phyloP scores from a whole-genome alignment of 1,140 invertebrate species.

The Ectropis grisescens region DNA sequence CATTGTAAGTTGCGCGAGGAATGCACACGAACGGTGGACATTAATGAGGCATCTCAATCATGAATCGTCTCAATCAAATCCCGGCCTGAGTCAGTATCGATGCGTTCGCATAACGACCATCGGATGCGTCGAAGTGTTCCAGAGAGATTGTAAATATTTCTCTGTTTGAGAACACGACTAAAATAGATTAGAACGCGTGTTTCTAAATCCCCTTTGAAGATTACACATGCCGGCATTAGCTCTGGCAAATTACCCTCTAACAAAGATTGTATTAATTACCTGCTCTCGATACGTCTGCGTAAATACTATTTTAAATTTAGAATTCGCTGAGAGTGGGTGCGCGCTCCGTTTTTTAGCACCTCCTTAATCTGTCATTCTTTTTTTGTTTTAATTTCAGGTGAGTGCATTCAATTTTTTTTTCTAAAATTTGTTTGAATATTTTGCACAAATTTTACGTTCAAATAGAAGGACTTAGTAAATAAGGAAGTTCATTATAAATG shows the following conservation, averaged over 20 bases:
- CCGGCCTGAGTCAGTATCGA: conserved; percentile 52
- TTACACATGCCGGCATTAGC: conserved; percentile 67
- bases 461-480: too few relatives aligned
- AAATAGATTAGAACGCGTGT: conserved; percentile 68
- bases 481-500: too few relatives aligned
- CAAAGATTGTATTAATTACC: conserved; percentile 70
- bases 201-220: conserved; percentile 69
- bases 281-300: conserved; percentile 60
- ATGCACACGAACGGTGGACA: conserved; percentile 16
- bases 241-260: conserved; percentile 69
- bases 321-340: conserved; percentile 40
- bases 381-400: too few relatives aligned
- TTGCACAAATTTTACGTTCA: too few relatives aligned
- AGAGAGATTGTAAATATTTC: conserved; percentile 69
- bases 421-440: too few relatives aligned
- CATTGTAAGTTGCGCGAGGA: not conserved
- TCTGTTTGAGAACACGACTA: conserved; percentile 65
- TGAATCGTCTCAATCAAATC: conserved; percentile 40
- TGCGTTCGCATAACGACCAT: conserved; percentile 60
- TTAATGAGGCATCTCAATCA: conserved; percentile 40
- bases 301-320: conserved; percentile 64
- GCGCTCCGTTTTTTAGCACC: conserved; percentile 35
- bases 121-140: conserved; percentile 66
- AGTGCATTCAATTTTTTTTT: too few relatives aligned
- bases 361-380: conserved; percentile 59